These are phyloP conservation scores for Drosophila paucipuncta DNA, from an alignment of 2,888 invertebrate species.

Conservation along the genomic window DNA sequence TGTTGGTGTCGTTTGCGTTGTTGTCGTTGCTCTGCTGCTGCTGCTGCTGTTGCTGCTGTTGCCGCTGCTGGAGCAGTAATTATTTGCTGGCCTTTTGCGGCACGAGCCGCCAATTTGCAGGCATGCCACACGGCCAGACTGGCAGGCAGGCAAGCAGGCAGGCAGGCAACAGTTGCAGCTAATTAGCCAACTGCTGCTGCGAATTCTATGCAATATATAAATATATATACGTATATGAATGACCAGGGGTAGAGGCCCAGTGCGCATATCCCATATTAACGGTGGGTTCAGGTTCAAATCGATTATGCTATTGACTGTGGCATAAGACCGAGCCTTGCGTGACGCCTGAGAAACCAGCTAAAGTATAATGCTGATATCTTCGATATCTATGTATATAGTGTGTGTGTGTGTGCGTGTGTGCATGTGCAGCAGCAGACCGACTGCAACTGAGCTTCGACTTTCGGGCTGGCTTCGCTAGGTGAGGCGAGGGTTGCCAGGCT, in stretches of 20 bases:
- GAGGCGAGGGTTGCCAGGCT: neutral
- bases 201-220: constrained; percentile 52
- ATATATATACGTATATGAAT: neutral
- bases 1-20: constrained; percentile 4
- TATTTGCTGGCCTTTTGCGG: constrained; percentile 60
- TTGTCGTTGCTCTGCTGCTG: constrained; percentile 20
- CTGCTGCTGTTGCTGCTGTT: constrained; percentile 19
- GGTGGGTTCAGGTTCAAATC: constrained; percentile 78
- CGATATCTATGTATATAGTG: neutral
- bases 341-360: constrained; percentile 10
- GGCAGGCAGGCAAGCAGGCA: constrained; percentile 9
- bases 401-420: neutral
- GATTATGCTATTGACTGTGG: constrained; percentile 71
- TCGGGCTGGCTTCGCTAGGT: neutral
- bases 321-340: constrained; percentile 42
- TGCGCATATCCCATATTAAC: constrained; percentile 50
- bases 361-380: constrained; percentile 14
- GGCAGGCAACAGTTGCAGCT: constrained; percentile 73
- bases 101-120: constrained; percentile 71
- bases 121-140: constrained; percentile 27
- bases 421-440: constrained; percentile 13
- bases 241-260: constrained; percentile 16
- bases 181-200: constrained; percentile 78
- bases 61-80: constrained; percentile 40
- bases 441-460: constrained; percentile 17